Evolutionary conservation across 30 jellyfish, hydroid and myxozoan genomes (phyloP).

Genomic region (Clytia hemisphaerica): DNA sequence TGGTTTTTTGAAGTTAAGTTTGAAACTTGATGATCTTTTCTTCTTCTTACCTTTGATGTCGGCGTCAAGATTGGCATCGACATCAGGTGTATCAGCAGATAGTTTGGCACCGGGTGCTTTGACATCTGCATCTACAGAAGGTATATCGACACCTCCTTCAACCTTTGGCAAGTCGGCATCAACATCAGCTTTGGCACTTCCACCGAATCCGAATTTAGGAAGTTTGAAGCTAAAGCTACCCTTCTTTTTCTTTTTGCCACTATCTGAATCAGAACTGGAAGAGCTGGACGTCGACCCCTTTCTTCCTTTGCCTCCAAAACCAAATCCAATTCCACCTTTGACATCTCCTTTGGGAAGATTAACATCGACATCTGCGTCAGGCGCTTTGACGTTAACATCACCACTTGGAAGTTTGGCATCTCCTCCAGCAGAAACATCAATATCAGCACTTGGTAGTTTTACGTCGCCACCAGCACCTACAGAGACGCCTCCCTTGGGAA

Average conservation of each 20-base stretch:
- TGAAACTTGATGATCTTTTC: neutral
- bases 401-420: neutral
- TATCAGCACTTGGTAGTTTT: no score
- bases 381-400: constrained; percentile 15
- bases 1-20: neutral
- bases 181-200: neutral
- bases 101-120: neutral
- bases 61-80: neutral
- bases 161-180: neutral
- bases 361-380: neutral
- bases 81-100: no score
- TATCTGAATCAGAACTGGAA: neutral
- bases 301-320: constrained; percentile 3
- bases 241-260: neutral
- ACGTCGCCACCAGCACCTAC: no score
- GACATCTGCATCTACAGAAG: constrained; percentile 2
- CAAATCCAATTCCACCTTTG: constrained; percentile 27
- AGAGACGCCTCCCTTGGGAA: no score
- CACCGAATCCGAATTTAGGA: neutral
- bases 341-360: constrained; percentile 3
- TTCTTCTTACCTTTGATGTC: neutral
- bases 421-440: constrained; percentile 13
- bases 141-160: neutral
- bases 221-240: neutral
- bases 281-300: neutral